Percentiles rank a stretch among this genome's conserved stretches.
Conservation (phyloP, 2,888 invertebrate species). For the Aphrophora alni region DNA sequence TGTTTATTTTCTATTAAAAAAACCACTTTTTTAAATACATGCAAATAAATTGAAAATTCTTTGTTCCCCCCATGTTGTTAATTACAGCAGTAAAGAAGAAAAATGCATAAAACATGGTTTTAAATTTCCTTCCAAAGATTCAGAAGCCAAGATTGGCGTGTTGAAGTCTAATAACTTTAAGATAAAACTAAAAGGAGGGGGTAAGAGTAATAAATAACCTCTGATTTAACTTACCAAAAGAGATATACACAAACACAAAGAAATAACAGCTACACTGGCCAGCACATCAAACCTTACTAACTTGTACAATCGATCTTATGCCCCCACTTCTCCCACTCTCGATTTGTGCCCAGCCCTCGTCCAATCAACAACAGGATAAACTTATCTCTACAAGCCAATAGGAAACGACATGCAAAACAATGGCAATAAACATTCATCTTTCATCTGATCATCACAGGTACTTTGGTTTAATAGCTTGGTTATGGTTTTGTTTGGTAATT, state of each 20-base stretch:
- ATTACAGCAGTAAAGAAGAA: background rate
- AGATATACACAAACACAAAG: conserved; percentile 26
- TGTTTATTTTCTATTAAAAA: too few relatives aligned
- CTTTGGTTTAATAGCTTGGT: background rate
- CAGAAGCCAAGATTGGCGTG: conserved; percentile 24
- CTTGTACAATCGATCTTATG: conserved; percentile 31
- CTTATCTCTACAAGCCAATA: conserved; percentile 12
- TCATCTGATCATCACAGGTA: background rate
- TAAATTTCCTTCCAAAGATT: background rate
- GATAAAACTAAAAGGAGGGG: conserved; percentile 32
- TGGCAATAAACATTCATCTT: conserved; percentile 27
- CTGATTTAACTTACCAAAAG: conserved; percentile 31
- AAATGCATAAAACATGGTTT: conserved; percentile 2
- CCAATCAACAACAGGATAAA: background rate
- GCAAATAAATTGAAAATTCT: too few relatives aligned
- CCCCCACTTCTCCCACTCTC: conserved; percentile 1
- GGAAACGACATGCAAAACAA: conserved; percentile 9
- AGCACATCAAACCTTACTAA: conserved; percentile 36
- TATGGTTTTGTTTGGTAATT: background rate
- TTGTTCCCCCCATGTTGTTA: background rate
- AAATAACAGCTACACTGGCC: conserved; percentile 32
- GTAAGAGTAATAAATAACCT: conserved; percentile 27
- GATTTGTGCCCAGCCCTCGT: conserved; percentile 9
- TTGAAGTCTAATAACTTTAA: conserved; percentile 1
- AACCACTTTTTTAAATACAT: too few relatives aligned